Evolutionary conservation across 2,888 invertebrate species (phyloP), one percentile per base, ranked within the genome.

Genomic region (Miltochrista miniata): DNA sequence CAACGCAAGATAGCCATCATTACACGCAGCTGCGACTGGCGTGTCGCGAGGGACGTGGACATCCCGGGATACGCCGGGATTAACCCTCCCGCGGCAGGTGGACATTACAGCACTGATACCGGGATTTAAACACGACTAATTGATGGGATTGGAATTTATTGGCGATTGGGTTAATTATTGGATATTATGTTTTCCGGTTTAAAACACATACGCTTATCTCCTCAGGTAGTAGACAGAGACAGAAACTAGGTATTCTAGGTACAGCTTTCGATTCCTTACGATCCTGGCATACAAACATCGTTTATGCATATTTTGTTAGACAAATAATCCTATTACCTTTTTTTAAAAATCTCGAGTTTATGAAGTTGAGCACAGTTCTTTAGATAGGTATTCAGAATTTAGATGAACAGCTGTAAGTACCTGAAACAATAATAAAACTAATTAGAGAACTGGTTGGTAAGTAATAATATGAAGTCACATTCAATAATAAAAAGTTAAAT

Each of bases 11-110:
- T 69, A 68, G 69, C 61, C 54, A 46, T 68, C 68, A 61, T 78
- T 70, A 69, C 56, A 48, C 52, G 59, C 81, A 76, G 74, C 76
- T 76, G 76, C 59, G 48, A 48, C 41, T 45, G 72, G 30, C 30
- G 30, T 30, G 31, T 66, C 63, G 58, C 58, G 39, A 46, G 45
- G 33, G 45, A 29, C 18, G 47, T 45, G 59, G 46, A 58, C 53
- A 15, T 31, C 47, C 43, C 34, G 51, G 45, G 44, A 57, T 59
- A 44, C 45, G 30, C 48, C 42, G 54, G 61, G 65, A 61, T 64
- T 64, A 59, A 54, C 58, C 61, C 55, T 56, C 50, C 54, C 38
- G 8, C 59, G 48, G 44, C 67, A 70, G 71, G 65, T 70, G 64
- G 60, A 59, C 50, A 42, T 52, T 54, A 55, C 56, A 56, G 54